phyloP scores from a whole-genome alignment of 2,888 invertebrate species.

The Rosalia funebris region DNA sequence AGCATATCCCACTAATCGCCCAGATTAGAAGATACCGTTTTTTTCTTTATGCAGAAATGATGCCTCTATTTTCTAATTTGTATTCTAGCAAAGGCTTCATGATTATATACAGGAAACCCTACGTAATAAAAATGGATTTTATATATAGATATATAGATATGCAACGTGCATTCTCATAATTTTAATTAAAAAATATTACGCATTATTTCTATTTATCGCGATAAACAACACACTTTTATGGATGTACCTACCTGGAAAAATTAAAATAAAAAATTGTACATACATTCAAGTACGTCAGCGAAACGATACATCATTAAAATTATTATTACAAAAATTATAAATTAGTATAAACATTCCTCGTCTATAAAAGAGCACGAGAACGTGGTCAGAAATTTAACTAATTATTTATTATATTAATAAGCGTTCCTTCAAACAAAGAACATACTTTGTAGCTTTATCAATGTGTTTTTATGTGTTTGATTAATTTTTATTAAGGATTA shows the following conservation, averaged over 20 bases:
- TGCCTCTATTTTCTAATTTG: conserved; percentile 32
- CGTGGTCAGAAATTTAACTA: conserved; percentile 29
- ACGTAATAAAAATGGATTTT: conserved; percentile 52
- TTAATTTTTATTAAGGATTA: background rate
- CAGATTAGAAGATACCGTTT: too few relatives aligned
- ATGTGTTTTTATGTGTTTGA: background rate
- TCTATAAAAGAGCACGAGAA: conserved; percentile 20
- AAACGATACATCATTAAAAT: conserved; percentile 32
- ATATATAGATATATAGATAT: conserved; percentile 37
- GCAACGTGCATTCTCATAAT: conserved; percentile 40
- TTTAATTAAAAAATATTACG: conserved; percentile 46
- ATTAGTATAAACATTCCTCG: conserved; percentile 24
- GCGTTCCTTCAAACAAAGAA: conserved; percentile 5
- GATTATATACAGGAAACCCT: conserved; percentile 48
- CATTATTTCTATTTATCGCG: conserved; percentile 37
- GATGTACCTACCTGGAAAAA: conserved; percentile 41
- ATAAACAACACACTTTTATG: conserved; percentile 42
- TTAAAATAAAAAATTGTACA: conserved; percentile 36
- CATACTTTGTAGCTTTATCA: background rate
- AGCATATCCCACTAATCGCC: too few relatives aligned
- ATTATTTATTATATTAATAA: conserved; percentile 19
- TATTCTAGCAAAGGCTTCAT: conserved; percentile 32
- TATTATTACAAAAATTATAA: conserved; percentile 30
- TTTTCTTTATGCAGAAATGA: conserved; percentile 9
- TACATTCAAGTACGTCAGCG: conserved; percentile 32